Base-by-base conservation (phyloP, 2,113 vertebrate genomes). In the Dunckerocampus dactyliophorus region DNA sequence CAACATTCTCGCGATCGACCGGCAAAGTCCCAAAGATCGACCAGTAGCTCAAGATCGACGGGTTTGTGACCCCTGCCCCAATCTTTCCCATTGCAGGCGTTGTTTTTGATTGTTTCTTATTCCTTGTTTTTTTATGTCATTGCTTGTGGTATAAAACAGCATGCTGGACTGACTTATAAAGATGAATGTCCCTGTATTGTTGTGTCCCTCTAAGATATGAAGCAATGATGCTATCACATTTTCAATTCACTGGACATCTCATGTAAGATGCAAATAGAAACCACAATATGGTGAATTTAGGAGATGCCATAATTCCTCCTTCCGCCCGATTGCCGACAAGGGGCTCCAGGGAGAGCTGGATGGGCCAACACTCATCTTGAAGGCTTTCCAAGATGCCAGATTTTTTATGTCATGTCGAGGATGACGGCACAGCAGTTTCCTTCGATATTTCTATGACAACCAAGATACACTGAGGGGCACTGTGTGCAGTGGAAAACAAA, bases 401-500 rank as follows among this genome's bases (percentile, higher is more conserved):
- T 56, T 21, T 37, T 37, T 55, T 19, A 37, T 56, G 19, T 56
- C 34, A 42, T 42, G 19, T 56, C 39, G 19, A 42, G 37, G 54
- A 56, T 56, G 54, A 42, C 5, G 34, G 54, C 54, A 42, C 34
- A 39, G 34, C 54, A 56, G 54, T 56, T 55, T 56, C 37, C 34
- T 39, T 20, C n/a, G 24, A 53, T 12, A 53, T 53, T 53, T 53
- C 51, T 53, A 53, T 56, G 54, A 56, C 54, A 42, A 39, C 37
- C 37, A 20, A 43, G 19, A 11, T 56, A 42, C 37, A 21, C 37
- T 16, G 54, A 39, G 12, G 19, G 54, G 54, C 54, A 56, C n/a
- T 42, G n/a, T 42, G n/a, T 56, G 20, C 54, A 56, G 37, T 56
- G 54, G 54, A 56, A 56, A 56, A 56, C 54, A 56, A 56, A 56